Conservation (phyloP, 1,140 invertebrate species). For the Lamellibrachia luymesi region DNA sequence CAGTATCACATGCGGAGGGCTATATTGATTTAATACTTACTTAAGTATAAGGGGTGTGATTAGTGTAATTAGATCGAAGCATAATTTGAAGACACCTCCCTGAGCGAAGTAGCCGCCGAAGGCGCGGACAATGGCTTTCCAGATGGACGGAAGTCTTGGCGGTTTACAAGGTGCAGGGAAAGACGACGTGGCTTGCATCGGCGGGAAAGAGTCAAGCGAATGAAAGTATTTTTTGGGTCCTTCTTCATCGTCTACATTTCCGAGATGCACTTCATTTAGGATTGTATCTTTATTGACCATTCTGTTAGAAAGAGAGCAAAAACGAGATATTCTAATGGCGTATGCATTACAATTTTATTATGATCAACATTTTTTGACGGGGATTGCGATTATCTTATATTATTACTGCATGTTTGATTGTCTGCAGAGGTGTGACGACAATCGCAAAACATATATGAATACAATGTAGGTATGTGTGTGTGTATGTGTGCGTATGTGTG, state of each 20-base stretch:
- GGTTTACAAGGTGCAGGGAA: conserved; percentile 45
- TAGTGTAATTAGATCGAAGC: conserved; percentile 22
- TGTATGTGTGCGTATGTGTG: too few species aligned
- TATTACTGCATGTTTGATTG: too few species aligned
- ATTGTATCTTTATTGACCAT: not conserved
- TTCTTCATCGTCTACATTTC: not conserved
- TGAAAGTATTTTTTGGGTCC: not conserved
- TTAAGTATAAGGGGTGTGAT: conserved; percentile 12
- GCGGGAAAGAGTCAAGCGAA: not conserved
- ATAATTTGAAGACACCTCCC: conserved; percentile 21
- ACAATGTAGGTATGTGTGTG: too few species aligned
- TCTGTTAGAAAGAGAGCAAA: not conserved
- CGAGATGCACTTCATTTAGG: not conserved
- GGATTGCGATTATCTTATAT: not conserved
- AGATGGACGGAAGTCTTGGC: conserved; percentile 37
- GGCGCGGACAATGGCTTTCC: conserved; percentile 25
- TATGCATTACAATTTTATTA: not conserved
- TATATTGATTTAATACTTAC: not conserved
- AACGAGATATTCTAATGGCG: not conserved
- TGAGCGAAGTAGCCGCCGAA: conserved; percentile 20
- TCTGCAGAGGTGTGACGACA: too few species aligned
- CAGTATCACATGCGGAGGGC: not conserved
- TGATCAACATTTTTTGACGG: not conserved
- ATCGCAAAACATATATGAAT: too few species aligned
- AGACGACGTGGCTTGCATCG: not conserved